These are phyloP conservation scores for Anthopleura sola DNA, from an alignment of 64 coral and sea anemone species.

Conservation along the genomic window DNA sequence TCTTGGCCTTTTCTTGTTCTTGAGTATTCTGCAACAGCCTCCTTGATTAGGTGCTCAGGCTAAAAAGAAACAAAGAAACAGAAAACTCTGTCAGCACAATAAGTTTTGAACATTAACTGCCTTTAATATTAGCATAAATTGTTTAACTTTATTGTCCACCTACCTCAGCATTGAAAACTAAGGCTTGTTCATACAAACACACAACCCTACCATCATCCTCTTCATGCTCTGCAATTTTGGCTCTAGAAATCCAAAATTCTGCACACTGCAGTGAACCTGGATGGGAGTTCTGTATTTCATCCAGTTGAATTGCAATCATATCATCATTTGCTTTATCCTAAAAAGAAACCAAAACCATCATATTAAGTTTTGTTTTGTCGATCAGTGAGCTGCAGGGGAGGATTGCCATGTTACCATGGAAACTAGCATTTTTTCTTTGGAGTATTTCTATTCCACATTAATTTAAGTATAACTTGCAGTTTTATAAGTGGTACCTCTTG, in stretches of 20 bases:
- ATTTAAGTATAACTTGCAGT: too few relatives aligned
- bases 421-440: not conserved
- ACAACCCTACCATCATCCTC: slow-evolving; percentile 61
- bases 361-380: too few relatives aligned
- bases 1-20: slow-evolving; percentile 37
- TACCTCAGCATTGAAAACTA: slow-evolving; percentile 83
- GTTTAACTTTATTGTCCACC: not conserved
- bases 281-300: slow-evolving; percentile 18
- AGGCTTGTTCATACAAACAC: slow-evolving; percentile 63
- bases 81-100: not conserved
- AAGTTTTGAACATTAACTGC: too few relatives aligned
- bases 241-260: slow-evolving; percentile 66
- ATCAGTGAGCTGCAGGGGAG: not conserved
- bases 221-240: slow-evolving; percentile 64
- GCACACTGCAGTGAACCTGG: slow-evolving; percentile 20
- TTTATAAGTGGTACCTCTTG: not conserved
- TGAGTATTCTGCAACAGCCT: slow-evolving; percentile 47
- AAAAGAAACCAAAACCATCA: not conserved
- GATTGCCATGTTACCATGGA: not conserved
- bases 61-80: not conserved
- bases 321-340: slow-evolving; percentile 23
- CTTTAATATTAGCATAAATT: too few relatives aligned
- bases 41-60: slow-evolving; percentile 46
- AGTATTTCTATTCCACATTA: not conserved
- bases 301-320: slow-evolving; percentile 7